Percentiles rank a stretch among this genome's conserved stretches.
These are phyloP conservation scores for Dichetophora obliterata DNA, from an alignment of 2,888 invertebrate species.

Conservation along the genomic window DNA sequence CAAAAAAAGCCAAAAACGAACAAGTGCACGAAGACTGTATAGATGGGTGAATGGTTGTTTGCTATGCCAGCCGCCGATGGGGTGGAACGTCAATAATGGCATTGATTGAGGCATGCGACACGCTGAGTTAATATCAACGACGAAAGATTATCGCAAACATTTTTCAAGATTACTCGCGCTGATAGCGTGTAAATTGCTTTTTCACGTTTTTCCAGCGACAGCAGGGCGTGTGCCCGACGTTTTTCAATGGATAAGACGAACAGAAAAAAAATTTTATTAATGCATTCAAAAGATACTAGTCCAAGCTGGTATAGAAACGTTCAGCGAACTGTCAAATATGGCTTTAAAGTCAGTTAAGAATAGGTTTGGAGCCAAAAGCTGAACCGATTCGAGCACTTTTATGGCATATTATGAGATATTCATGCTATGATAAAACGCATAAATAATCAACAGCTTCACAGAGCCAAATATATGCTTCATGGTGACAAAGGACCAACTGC, in stretches of 20 bases:
- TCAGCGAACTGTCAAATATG: neutral
- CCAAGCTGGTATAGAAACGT: neutral
- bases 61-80: constrained; percentile 6
- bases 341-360: neutral
- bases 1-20: constrained; percentile 24
- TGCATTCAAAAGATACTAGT: neutral
- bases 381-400: neutral
- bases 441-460: too few relatives aligned
- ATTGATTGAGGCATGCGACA: constrained; percentile 48
- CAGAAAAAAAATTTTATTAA: neutral
- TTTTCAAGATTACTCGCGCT: constrained; percentile 43
- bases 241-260: neutral
- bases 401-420: too few relatives aligned
- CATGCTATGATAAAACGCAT: too few relatives aligned
- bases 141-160: constrained; percentile 44
- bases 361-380: neutral
- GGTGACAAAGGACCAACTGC: constrained; percentile 35
- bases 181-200: constrained; percentile 48
- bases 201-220: constrained; percentile 10
- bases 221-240: neutral
- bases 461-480: constrained; percentile 15
- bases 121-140: constrained; percentile 49
- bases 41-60: neutral
- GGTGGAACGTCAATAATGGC: constrained; percentile 43
- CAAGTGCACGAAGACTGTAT: constrained; percentile 28